Base-by-base conservation (phyloP, 2,888 invertebrate species). In the Cecidostiba fungosa region DNA sequence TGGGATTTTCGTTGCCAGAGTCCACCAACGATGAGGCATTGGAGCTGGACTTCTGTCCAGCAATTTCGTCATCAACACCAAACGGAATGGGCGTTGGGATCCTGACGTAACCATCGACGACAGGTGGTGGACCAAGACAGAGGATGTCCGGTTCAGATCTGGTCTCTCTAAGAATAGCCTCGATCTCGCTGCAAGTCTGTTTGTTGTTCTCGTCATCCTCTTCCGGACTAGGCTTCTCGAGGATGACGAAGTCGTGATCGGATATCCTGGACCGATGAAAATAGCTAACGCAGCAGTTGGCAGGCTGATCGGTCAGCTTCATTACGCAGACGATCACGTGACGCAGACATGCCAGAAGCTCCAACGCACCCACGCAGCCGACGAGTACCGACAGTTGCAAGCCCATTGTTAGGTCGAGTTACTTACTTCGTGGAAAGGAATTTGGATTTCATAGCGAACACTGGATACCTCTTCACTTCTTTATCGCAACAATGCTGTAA, bases 331-430 rank as follows among this genome's bases (percentile, higher is more conserved):
- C 89, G 36, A 90, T 86, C 70, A 90, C 89, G 89, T 91, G 91
- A 85, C 90, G 89, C 39, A 92, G 86, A 59, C 95, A 95, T 85
- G 95, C 95, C 81, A 96, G 90, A 70, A 96, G 94, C 92, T 97
- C 97, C 89, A 96, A 91, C 43, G 96, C 95, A 87, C 97, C 97
- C 88, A 97, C 96, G 93, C 97, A 97, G 87, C 96, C 95, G 84
- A 97, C 95, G 87, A 97, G 94, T 90, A 96, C 94, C 78, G 97
- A 97, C 86, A 97, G 93, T 90, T 97, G 93, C 89, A 97, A 94
- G 91, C 97, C 97, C 96, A 97, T 96, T 16, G 47, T 85, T 59
- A 12, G 19, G 39, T 72, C 19, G 39, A 8, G 8, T n/a, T 73
- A 16, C 43, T 73, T 19, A 73, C 29, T 29, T 32, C 10, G 10